Percentiles rank a stretch among this genome's conserved stretches.
phyloP scores from a whole-genome alignment of 1,140 invertebrate species.

The Neodiprion virginianus region DNA sequence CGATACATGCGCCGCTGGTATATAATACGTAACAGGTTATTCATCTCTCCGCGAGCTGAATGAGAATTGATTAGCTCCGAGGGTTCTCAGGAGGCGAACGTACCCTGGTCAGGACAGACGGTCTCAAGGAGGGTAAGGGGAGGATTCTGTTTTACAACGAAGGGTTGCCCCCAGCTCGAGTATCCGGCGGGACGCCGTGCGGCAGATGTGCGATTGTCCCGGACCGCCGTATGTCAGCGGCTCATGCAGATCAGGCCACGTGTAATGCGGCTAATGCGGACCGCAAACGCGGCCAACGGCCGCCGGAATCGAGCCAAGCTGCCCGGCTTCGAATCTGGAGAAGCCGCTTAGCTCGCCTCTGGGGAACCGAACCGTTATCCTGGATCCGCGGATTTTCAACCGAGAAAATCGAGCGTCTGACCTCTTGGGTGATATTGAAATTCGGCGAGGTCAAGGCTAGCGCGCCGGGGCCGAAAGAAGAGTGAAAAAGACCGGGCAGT shows the following conservation, averaged over 20 bases:
- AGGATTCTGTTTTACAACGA: constrained; percentile 8
- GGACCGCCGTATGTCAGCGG: constrained; percentile 46
- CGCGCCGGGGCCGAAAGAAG: not conserved
- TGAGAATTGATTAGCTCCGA: constrained; percentile 51
- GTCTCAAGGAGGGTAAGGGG: not conserved
- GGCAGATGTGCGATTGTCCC: constrained; percentile 41
- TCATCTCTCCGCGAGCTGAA: constrained; percentile 32
- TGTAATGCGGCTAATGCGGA: constrained; percentile 42
- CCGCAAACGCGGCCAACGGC: constrained; percentile 29
- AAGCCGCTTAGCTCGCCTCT: not conserved
- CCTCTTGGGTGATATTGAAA: not conserved
- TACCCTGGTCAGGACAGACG: not conserved
- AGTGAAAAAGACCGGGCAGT: not conserved
- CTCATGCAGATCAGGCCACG: constrained; percentile 45
- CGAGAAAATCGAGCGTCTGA: not conserved
- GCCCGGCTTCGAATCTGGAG: not conserved
- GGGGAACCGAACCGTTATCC: not conserved
- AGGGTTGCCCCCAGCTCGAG: not conserved
- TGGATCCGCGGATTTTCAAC: not conserved
- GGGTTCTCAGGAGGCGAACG: constrained; percentile 29
- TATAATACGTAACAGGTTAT: not conserved
- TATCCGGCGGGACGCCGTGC: not conserved
- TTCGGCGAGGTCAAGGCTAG: not conserved
- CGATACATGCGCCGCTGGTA: too few species aligned
- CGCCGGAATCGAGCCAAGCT: too few species aligned